These are phyloP conservation scores for Pantelozetes paolii DNA, from an alignment of 2,888 invertebrate species.

Conservation along the genomic window DNA sequence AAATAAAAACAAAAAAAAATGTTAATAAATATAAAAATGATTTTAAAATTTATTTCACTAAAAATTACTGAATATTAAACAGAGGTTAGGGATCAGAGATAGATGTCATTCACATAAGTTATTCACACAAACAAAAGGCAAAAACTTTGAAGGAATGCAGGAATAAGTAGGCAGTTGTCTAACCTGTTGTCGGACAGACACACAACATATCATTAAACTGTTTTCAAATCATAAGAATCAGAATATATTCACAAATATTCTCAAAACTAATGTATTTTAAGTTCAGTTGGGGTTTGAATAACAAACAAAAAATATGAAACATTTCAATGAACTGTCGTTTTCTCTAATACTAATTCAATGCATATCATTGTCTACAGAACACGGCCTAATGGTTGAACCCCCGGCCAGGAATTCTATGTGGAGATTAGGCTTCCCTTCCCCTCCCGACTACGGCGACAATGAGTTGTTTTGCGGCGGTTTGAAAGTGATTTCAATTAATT, in stretches of 20 bases:
- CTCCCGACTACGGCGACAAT: conserved; percentile 50
- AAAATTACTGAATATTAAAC: not conserved
- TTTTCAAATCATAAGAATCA: not conserved
- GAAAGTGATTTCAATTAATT: conserved; percentile 51
- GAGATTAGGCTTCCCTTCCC: conserved; percentile 65
- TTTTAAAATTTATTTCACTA: too few species aligned
- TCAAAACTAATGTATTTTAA: not conserved
- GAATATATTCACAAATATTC: not conserved
- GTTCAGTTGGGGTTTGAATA: not conserved
- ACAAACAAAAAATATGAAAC: not conserved
- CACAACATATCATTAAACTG: conserved; percentile 17
- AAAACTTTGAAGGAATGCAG: conserved; percentile 20
- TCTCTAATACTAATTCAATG: not conserved
- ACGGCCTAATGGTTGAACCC: conserved; percentile 50
- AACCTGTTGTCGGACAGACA: conserved; percentile 25
- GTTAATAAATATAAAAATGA: not conserved
- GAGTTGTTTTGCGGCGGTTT: conserved; percentile 51
- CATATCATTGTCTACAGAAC: conserved; percentile 35
- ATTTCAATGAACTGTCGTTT: not conserved
- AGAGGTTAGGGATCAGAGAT: conserved; percentile 5
- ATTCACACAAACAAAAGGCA: conserved; percentile 12
- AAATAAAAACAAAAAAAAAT: not conserved
- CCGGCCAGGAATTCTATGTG: conserved; percentile 50
- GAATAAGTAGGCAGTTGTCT: conserved; percentile 20
- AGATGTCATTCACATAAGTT: conserved; percentile 26